Evolutionary conservation across 2,888 invertebrate species (phyloP), one percentile per base, ranked within the genome.

Genomic region (Agrotis exclamationis): DNA sequence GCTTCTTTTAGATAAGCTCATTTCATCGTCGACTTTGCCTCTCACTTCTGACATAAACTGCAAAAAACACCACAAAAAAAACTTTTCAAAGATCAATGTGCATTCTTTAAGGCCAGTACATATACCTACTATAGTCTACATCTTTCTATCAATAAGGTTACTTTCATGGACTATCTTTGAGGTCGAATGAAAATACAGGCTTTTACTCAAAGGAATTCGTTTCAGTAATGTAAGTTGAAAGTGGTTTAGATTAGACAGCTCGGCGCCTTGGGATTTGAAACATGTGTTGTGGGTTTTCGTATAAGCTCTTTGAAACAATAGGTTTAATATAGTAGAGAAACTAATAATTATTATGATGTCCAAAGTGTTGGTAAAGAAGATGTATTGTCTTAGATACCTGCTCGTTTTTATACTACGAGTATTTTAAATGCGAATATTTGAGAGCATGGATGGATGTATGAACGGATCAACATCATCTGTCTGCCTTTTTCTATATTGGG

Each of bases 101-200:
- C 39, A 9, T 39, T 39, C 39, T 39, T 39, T 39, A 39, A 39
- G 39, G 39, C 39, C 39, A 39, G 39, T 39, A 39, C 39, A 9
- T 39, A 39, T 39, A 64, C 13, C 20, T 45, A 44, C 20, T 50
- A 39, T 13, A 33, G 53, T 58, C 33, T 57, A 51, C 3, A 28
- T 51, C 20, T 50, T 20, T 56, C 13, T 33, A 24, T 33, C 11
- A 24, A 20, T 47, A 53, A 45, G 51, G 60, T 48, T 44, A 62
- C 4, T 39, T 63, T 47, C 24, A 28, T 62, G 66, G 66, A 44
- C 22, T 50, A 54, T 64, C 54, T 73, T 44, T 54, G 74, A 48
- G 70, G 48, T 74, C 28, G 14, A 5, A 5, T 44, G 20, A n/a
- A 56, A 54, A 53, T 53, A 53, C 39, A 44, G 5, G 16, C 9